phyloP scores from a whole-genome alignment of 2,888 invertebrate species.

The Heliothis peltigera region DNA sequence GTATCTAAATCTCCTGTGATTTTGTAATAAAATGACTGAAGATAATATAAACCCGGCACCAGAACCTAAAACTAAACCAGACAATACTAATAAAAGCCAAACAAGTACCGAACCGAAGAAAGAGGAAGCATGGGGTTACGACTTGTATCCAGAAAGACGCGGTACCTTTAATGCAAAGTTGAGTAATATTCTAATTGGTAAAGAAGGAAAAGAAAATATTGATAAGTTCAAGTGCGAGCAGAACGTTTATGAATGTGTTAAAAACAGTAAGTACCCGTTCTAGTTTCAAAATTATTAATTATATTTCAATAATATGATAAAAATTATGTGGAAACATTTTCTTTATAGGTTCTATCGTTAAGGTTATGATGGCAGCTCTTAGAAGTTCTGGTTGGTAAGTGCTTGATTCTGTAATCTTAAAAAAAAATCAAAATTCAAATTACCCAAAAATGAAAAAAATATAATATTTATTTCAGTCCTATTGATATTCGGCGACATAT shows the following conservation, averaged over 20 bases:
- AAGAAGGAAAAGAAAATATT: conserved; percentile 92
- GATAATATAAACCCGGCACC: conserved; percentile 49
- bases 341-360: conserved; percentile 93
- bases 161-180: conserved; percentile 90
- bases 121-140: conserved; percentile 92
- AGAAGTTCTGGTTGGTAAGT: conserved; percentile 94
- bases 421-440: not conserved
- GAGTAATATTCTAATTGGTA: conserved; percentile 89
- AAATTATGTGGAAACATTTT: too few relatives aligned
- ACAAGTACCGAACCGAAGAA: conserved; percentile 58
- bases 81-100: conserved; percentile 43
- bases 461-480: conserved; percentile 89
- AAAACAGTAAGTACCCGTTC: conserved; percentile 90
- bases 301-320: not conserved
- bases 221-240: conserved; percentile 95
- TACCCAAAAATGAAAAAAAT: too few relatives aligned
- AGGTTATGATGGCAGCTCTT: conserved; percentile 95
- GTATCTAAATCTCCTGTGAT: conserved; percentile 9
- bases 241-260: conserved; percentile 93
- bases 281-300: not conserved
- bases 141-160: conserved; percentile 95
- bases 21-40: conserved; percentile 63
- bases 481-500: conserved; percentile 96
- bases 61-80: conserved; percentile 46
- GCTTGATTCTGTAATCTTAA: conserved; percentile 6